These are phyloP conservation scores for Oreochromis spilurus DNA, from an alignment of 2,113 vertebrate species.

Conservation along the genomic window DNA sequence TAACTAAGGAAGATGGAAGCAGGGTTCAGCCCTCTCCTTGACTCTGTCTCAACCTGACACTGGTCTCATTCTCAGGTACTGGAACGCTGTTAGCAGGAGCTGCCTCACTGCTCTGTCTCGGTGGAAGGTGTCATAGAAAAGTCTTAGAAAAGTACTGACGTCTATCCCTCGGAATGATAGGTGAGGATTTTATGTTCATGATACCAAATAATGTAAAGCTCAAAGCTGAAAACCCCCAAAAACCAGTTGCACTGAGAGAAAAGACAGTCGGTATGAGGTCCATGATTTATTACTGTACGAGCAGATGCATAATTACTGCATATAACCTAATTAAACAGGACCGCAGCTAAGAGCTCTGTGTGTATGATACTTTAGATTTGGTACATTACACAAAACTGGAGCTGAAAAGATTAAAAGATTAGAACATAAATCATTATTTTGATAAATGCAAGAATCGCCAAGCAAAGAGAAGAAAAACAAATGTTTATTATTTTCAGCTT, in stretches of 20 bases:
- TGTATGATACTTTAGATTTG: background rate
- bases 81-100: conserved; percentile 74
- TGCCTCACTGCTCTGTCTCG: conserved; percentile 76
- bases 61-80: conserved; percentile 74
- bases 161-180: conserved; percentile 64
- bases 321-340: background rate
- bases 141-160: conserved; percentile 69
- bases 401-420: background rate
- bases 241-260: background rate
- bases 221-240: background rate
- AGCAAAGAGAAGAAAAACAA: background rate
- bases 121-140: conserved; percentile 75
- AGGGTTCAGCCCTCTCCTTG: conserved; percentile 36
- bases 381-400: background rate
- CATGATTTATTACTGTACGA: background rate
- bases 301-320: background rate
- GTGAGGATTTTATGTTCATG: conserved; percentile 66
- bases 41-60: conserved; percentile 65
- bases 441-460: background rate
- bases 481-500: background rate
- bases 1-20: conserved; percentile 39
- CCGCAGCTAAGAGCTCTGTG: background rate
- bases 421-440: background rate
- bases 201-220: conserved; percentile 42
- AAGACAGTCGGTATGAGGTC: background rate